A percentile compares a stretch with the other conserved stretches of the same genome.
These are phyloP conservation scores for Lonchura striata DNA, from an alignment of 2,113 vertebrate genomes.

Conservation along the genomic window DNA sequence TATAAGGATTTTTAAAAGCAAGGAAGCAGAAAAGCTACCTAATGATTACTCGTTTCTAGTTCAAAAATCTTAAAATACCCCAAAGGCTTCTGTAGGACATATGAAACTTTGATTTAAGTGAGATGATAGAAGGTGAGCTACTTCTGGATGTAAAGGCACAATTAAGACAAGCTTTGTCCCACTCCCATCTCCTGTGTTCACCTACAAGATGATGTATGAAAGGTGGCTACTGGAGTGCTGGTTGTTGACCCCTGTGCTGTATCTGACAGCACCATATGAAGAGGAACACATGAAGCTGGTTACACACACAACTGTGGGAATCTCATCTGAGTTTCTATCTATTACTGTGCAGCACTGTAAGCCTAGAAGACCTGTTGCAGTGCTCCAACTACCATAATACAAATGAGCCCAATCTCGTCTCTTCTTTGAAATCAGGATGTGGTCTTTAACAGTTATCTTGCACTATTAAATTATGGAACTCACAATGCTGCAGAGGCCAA, in stretches of 20 bases:
- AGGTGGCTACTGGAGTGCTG: neutral
- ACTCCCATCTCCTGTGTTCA: neutral
- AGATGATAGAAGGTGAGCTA: neutral
- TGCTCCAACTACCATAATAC: neutral
- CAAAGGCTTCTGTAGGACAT: neutral
- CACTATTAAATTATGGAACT: neutral
- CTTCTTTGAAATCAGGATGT: neutral
- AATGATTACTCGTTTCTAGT: neutral
- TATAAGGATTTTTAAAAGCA: neutral
- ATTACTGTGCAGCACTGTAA: neutral
- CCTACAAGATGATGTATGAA: neutral
- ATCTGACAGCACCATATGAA: neutral
- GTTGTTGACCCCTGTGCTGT: neutral
- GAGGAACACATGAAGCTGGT: neutral
- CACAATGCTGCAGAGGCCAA: neutral
- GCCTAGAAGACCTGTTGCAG: neutral
- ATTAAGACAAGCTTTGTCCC: neutral
- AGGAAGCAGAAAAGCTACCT: neutral
- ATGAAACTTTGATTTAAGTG: neutral
- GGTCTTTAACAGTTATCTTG: neutral
- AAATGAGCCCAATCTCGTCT: neutral
- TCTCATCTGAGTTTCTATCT: neutral
- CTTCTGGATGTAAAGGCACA: neutral
- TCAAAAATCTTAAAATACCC: neutral
- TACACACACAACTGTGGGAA: neutral